phyloP scores from a whole-genome alignment of 1,140 invertebrate genomes.

The silkworm (Bombyx mori) region DNA sequence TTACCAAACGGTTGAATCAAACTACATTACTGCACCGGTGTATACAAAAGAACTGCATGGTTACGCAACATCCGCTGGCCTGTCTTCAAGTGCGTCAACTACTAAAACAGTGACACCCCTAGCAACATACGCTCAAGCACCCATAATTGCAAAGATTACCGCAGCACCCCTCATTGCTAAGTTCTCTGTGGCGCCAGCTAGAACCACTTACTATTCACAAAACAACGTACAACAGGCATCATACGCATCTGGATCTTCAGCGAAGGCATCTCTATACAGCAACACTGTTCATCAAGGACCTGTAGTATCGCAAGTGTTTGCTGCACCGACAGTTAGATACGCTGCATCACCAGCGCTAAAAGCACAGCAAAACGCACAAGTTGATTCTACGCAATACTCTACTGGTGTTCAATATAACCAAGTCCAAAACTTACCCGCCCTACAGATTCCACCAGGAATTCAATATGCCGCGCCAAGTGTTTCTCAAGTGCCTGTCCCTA shows the following conservation, averaged over 20 bases:
- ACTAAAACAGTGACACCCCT: slow-evolving; percentile 38
- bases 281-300: slow-evolving; percentile 34
- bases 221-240: slow-evolving; percentile 39
- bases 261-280: slow-evolving; percentile 48
- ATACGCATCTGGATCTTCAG: slow-evolving; percentile 30
- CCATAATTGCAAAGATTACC: slow-evolving; percentile 64
- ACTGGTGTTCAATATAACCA: slow-evolving; percentile 23
- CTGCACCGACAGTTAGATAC: slow-evolving; percentile 44
- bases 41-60: slow-evolving; percentile 53
- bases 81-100: slow-evolving; percentile 37
- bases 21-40: slow-evolving; percentile 20
- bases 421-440: slow-evolving; percentile 9
- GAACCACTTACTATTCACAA: slow-evolving; percentile 35
- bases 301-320: slow-evolving; percentile 57
- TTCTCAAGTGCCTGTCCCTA: slow-evolving; percentile 16
- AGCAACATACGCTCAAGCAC: slow-evolving; percentile 60
- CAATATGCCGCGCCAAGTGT: slow-evolving; percentile 15
- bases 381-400: slow-evolving; percentile 7
- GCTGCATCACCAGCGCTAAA: slow-evolving; percentile 35
- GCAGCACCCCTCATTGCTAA: slow-evolving; percentile 61
- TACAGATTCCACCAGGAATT: slow-evolving; percentile 11
- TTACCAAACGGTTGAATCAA: slow-evolving; percentile 34
- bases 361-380: slow-evolving; percentile 22
- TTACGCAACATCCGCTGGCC: slow-evolving; percentile 59
- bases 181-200: slow-evolving; percentile 41